Base-by-base conservation (phyloP, 1,140 invertebrate genomes). In the Oscheius sp. region DNA sequence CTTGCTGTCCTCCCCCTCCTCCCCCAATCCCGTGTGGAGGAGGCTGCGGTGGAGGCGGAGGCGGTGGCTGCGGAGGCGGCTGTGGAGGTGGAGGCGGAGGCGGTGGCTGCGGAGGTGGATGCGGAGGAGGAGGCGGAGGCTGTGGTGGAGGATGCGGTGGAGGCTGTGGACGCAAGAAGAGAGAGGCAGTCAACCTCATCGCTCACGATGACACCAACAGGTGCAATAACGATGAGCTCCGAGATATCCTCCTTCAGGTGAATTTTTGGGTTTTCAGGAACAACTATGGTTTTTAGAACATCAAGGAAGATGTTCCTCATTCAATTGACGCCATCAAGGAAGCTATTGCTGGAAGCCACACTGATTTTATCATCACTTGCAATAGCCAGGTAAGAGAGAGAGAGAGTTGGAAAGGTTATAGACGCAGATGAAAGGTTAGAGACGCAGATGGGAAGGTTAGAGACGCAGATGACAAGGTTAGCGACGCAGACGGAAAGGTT, bases 181-280 rank as follows among this genome's bases (percentile, higher is more conserved):
- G 66, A 68, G 66, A 68, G 46, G 66, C 66, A 28, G 3, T 68
- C 46, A 68, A 52, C 29, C 20, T 68, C 29, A 38, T 68, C 23
- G 31, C 29, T 20, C 46, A 68, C 49, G 66, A 68, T 18, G 66
- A 68, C 23, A 20, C 34, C 31, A 68, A 59, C 66, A 68, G 58
- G 18, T 68, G 66, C 23, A 68, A 68, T 29, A 68, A 59, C 29
- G 66, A 68, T 29, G 66, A 68, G 32, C 66, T 68, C 46, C 32
- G 52, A 55, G 23, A 29, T 15, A 68, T 68, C 23, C 66, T 68
- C 46, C 38, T 34, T 28, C 31, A 68, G 65, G 65, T 67, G n/a
- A 52, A 2, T n/a, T 10, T 1, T 31, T 3, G 2, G 1, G n/a
- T 15, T 32, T 20, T 0, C 2, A 28, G 15, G 26, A 13, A 1